These are phyloP conservation scores for Trichopoda pennipes DNA, from an alignment of 2,888 invertebrate species.

Conservation along the genomic window DNA sequence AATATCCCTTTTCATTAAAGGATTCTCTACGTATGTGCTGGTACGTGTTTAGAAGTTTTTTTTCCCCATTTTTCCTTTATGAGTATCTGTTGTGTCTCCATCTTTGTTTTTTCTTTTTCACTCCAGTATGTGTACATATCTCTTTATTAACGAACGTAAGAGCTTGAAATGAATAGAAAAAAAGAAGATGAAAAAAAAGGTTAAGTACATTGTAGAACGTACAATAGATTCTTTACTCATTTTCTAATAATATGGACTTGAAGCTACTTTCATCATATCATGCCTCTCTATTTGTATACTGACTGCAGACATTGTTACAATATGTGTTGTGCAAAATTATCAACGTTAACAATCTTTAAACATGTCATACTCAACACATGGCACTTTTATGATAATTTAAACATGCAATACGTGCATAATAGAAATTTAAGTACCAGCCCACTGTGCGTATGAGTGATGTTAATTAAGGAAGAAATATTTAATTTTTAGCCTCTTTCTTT, in stretches of 20 bases:
- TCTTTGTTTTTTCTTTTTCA: neutral
- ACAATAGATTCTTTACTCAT: conserved; percentile 21
- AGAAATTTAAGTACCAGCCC: conserved; percentile 16
- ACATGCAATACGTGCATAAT: conserved; percentile 38
- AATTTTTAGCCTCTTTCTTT: neutral
- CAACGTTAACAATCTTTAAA: conserved; percentile 45
- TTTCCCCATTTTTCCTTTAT: neutral
- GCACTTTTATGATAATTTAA: conserved; percentile 49
- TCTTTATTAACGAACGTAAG: conserved; percentile 45
- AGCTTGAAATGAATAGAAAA: conserved; percentile 19
- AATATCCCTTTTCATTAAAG: conserved; percentile 55
- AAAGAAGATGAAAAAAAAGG: conserved; percentile 34
- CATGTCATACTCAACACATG: conserved; percentile 43
- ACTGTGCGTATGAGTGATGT: conserved; percentile 52
- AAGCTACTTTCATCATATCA: conserved; percentile 56
- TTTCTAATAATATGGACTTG: conserved; percentile 40
- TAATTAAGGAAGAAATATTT: conserved; percentile 38
- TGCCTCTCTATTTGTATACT: conserved; percentile 47
- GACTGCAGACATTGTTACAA: conserved; percentile 29
- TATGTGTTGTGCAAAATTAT: conserved; percentile 46
- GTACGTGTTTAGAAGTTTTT: conserved; percentile 33
- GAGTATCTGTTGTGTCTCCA: neutral
- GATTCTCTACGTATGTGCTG: conserved; percentile 4
- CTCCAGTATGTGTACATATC: conserved; percentile 24
- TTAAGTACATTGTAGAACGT: conserved; percentile 37